These are phyloP conservation scores for Cottoperca gobio DNA, from an alignment of 2,797 vertebrate genomes.

Conservation along the genomic window DNA sequence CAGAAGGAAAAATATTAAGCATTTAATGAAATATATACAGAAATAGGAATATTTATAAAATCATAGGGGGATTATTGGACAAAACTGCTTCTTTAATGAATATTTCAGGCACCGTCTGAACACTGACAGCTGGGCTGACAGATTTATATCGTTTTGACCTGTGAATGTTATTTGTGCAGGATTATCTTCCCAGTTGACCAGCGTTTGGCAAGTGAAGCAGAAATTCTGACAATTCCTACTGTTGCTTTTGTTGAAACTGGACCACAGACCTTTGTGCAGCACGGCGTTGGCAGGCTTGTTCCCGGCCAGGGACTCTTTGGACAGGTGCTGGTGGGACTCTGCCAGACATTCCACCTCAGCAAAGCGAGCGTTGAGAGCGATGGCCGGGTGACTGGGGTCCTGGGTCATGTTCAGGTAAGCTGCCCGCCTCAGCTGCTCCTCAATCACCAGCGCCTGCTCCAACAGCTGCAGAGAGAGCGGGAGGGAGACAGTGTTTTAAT, in stretches of 20 bases:
- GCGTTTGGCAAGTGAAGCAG: neutral
- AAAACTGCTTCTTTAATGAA: constrained; percentile 2
- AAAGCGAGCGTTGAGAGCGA: constrained; percentile 96
- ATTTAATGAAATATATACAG: neutral
- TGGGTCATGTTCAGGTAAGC: constrained; percentile 99
- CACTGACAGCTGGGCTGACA: neutral
- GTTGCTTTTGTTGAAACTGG: constrained; percentile 17
- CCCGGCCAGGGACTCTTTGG: constrained; percentile 97
- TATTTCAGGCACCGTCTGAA: neutral
- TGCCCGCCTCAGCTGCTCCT: constrained; percentile 95
- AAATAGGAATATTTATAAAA: too few relatives aligned
- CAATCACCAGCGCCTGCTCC: constrained; percentile 98
- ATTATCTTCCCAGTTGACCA: neutral
- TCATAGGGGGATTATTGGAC: neutral
- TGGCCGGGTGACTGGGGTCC: constrained; percentile 95
- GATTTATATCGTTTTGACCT: neutral
- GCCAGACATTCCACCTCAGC: constrained; percentile 98
- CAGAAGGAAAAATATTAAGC: neutral
- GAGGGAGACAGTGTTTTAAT: constrained; percentile 5
- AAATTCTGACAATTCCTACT: neutral
- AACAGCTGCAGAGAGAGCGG: constrained; percentile 83
- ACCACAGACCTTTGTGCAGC: constrained; percentile 93
- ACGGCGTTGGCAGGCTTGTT: constrained; percentile 98
- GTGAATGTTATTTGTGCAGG: neutral
- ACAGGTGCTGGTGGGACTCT: constrained; percentile 98